Conservation (phyloP, 2,888 invertebrate genomes). For the Sycophila texana region DNA sequence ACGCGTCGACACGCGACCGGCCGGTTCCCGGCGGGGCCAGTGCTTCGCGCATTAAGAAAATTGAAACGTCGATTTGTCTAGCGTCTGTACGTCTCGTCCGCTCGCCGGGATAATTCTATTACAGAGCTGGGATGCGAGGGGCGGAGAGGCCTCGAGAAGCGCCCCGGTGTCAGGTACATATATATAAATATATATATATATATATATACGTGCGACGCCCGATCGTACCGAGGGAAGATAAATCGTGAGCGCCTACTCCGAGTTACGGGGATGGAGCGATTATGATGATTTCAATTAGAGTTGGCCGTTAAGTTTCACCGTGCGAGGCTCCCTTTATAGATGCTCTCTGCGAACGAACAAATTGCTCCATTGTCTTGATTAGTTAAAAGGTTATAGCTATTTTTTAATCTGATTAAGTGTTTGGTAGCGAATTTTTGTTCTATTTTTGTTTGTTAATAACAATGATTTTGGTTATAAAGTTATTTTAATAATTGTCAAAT, state of each 20-base stretch:
- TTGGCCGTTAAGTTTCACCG: conserved; percentile 26
- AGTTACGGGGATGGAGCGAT: conserved; percentile 17
- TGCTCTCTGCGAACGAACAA: too few species aligned
- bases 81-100: conserved; percentile 7
- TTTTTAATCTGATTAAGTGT: too few species aligned
- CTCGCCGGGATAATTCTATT: conserved; percentile 69
- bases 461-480: too few species aligned
- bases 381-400: too few species aligned
- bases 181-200: neutral
- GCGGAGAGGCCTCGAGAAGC: conserved; percentile 51
- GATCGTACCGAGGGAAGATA: conserved; percentile 59
- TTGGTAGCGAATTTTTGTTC: too few species aligned
- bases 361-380: too few species aligned
- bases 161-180: conserved; percentile 23
- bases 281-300: conserved; percentile 53
- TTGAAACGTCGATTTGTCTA: conserved; percentile 75
- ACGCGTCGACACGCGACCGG: conserved; percentile 50
- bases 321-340: neutral
- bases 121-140: conserved; percentile 60
- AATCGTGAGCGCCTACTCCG: conserved; percentile 45
- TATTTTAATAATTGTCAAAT: too few species aligned
- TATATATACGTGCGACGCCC: neutral
- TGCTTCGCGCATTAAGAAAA: conserved; percentile 73
- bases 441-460: too few species aligned
- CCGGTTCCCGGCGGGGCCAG: conserved; percentile 57